These are phyloP conservation scores for Amphipoea oculea DNA, from an alignment of 2,888 invertebrate genomes.

Conservation along the genomic window DNA sequence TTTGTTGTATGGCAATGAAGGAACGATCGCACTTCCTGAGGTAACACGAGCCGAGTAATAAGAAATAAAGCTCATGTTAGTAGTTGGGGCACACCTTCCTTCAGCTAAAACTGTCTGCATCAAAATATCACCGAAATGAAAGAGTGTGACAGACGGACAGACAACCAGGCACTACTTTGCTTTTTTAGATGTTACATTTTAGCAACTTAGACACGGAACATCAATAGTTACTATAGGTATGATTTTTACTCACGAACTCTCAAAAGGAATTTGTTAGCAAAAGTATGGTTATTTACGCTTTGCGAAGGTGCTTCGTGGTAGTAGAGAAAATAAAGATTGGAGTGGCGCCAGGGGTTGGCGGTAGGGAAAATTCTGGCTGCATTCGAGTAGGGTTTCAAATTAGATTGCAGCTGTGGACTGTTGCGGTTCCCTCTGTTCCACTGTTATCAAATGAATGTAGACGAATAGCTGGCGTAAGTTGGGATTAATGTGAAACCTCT, in stretches of 20 bases:
- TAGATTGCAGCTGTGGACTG: conserved; percentile 72
- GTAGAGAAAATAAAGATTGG: conserved; percentile 81
- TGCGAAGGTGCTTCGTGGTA: conserved; percentile 74
- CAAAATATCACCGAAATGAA: conserved; percentile 39
- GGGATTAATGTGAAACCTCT: conserved; percentile 52
- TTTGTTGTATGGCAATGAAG: conserved; percentile 23
- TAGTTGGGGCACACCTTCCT: conserved; percentile 34
- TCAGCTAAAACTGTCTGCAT: conserved; percentile 26
- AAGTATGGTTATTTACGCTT: conserved; percentile 78
- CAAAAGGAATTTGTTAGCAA: conserved; percentile 77
- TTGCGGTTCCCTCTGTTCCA: conserved; percentile 57
- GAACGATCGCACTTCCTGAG: conserved; percentile 6
- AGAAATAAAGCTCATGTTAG: conserved; percentile 30
- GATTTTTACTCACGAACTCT: conserved; percentile 70
- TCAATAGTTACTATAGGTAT: conserved; percentile 13
- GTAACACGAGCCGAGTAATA: conserved; percentile 1
- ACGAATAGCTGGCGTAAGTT: conserved; percentile 55
- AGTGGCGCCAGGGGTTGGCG: conserved; percentile 76
- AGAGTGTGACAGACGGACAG: conserved; percentile 30
- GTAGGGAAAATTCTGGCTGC: conserved; percentile 75
- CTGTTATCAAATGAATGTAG: conserved; percentile 64
- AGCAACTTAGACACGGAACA: conserved; percentile 2
- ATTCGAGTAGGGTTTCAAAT: conserved; percentile 77
- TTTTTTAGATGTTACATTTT: conserved; percentile 19
- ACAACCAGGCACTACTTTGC: conserved; percentile 13